Evolutionary conservation across 2,797 vertebrate genomes (phyloP).

Genomic region (Intellagama lesueurii): DNA sequence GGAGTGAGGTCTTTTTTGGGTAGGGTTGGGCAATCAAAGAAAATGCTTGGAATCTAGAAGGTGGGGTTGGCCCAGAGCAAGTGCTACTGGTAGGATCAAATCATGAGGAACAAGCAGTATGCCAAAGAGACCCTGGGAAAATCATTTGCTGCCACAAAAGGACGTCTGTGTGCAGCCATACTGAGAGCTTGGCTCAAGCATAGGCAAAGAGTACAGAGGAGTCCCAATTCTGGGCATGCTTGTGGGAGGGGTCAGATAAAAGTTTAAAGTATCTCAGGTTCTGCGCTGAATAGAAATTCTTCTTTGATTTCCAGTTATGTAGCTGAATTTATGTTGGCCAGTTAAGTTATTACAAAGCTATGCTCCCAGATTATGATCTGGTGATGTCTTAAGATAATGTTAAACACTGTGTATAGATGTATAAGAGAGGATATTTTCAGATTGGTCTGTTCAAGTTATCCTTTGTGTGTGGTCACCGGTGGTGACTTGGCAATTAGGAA

Average conservation of each 20-base stretch:
- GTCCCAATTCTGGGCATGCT: neutral
- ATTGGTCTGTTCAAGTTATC: neutral
- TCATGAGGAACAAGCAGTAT: no score
- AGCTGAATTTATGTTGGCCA: neutral
- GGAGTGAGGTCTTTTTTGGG: neutral
- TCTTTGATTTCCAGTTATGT: neutral
- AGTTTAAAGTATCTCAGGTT: neutral
- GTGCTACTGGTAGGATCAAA: neutral
- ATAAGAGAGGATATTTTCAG: neutral
- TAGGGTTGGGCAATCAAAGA: neutral
- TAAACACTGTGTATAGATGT: neutral
- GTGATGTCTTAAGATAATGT: neutral
- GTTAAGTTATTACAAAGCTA: neutral
- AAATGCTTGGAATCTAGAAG: neutral
- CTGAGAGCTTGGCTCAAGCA: neutral
- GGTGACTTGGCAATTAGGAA: neutral
- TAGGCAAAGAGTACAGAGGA: neutral
- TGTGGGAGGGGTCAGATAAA: neutral
- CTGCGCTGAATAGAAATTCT: neutral
- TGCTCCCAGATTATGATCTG: neutral
- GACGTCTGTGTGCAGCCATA: no score
- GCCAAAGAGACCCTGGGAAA: no score
- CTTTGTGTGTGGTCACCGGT: neutral
- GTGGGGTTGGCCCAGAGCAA: neutral
- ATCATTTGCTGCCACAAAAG: neutral